Evolutionary conservation across 2,888 invertebrate species (phyloP).

Genomic region (Orchestes rusci): DNA sequence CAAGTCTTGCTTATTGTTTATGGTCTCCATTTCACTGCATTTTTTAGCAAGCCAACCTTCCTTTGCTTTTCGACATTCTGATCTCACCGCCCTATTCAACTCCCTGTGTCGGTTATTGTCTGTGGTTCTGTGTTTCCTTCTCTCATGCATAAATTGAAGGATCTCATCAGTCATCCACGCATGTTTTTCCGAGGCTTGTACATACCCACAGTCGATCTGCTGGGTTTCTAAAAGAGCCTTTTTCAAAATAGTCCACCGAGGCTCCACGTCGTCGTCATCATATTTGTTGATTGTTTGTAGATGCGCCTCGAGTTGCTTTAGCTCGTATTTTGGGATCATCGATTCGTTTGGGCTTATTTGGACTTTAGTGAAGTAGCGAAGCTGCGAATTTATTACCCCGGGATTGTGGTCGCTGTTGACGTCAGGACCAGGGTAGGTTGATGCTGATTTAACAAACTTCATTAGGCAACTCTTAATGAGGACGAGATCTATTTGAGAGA

Average conservation of each 20-base stretch:
- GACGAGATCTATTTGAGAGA: background rate
- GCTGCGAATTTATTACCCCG: background rate
- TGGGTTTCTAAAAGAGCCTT: background rate
- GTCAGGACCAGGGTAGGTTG: background rate
- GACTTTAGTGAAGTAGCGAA: background rate
- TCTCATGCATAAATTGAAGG: conserved; percentile 9
- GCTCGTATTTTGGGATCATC: background rate
- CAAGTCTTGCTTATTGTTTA: conserved; percentile 9
- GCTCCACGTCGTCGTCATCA: background rate
- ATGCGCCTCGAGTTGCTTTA: background rate
- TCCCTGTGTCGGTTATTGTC: conserved; percentile 1
- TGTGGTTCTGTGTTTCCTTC: conserved; percentile 8
- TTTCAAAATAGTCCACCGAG: background rate
- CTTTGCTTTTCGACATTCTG: conserved; percentile 8
- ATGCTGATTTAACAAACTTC: background rate
- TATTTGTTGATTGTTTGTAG: background rate
- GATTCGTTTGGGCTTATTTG: background rate
- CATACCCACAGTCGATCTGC: background rate
- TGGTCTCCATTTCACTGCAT: conserved; percentile 10
- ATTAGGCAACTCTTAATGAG: background rate
- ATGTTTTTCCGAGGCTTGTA: background rate
- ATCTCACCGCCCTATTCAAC: conserved; percentile 3
- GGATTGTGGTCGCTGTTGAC: background rate
- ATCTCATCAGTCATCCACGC: conserved; percentile 12
- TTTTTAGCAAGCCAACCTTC: conserved; percentile 9